Evolutionary conservation across 2,797 vertebrate genomes (phyloP).

Genomic region (Sebastes ruberrimus): DNA sequence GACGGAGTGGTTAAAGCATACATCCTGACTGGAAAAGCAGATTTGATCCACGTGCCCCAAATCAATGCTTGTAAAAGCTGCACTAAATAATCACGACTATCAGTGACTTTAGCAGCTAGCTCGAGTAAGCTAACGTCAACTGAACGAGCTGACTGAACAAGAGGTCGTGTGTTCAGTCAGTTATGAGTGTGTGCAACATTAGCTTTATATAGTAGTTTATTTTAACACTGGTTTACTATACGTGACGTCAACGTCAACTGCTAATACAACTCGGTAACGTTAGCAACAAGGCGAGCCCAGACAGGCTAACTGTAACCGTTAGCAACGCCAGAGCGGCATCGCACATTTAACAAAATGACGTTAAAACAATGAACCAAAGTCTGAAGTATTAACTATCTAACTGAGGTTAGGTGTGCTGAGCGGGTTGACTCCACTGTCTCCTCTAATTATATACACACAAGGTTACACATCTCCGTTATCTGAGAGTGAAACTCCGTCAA

Average conservation of each 20-base stretch:
- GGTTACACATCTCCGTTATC: background rate
- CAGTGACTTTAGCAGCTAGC: conserved; percentile 24
- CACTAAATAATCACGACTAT: background rate
- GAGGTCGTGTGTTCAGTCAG: background rate
- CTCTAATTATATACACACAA: background rate
- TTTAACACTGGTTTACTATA: fast-evolving
- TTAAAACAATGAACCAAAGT: background rate
- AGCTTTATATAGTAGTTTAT: fast-evolving
- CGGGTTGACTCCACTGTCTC: background rate
- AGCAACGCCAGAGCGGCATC: conserved; percentile 28
- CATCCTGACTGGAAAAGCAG: too few species aligned
- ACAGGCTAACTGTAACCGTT: conserved; percentile 22
- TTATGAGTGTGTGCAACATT: background rate
- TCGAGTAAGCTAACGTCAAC: background rate
- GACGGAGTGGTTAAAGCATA: background rate
- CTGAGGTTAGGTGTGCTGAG: fast-evolving
- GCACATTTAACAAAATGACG: background rate
- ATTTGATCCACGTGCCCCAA: fast-evolving
- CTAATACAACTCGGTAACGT: background rate
- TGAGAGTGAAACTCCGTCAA: background rate
- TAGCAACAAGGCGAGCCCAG: conserved; percentile 10
- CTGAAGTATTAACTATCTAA: fast-evolving
- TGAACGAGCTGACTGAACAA: background rate
- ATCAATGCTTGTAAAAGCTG: background rate
- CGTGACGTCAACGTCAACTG: background rate